Evolutionary conservation across 30 jellyfish, hydroid and myxozoan genomes (phyloP), one percentile per base, ranked within the genome.

Genomic region (Phacellophora camtschatica): DNA sequence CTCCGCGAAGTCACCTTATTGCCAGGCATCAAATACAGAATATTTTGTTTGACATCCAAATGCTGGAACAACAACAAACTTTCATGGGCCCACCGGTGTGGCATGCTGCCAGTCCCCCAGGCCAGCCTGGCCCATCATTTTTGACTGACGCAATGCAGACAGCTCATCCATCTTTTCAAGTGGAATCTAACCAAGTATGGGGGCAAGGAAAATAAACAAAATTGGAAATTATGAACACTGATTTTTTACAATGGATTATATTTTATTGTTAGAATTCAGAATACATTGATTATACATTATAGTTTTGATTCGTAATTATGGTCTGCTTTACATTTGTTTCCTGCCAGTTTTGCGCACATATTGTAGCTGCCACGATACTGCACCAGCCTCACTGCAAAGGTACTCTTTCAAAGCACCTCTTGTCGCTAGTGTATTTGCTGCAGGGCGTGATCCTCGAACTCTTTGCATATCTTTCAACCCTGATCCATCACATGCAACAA

Each of bases 21-120:
- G 64, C 80, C 28, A 56, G 66, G 27, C 46, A 75, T 41, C 54
- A 57, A 45, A 75, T 75, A 9, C 81, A 56, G 27, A 75, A 75
- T 59, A 11, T 75, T 5, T 43, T 75, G 9, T 56, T 75, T 20
- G 46, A 61, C 55, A 1, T 75, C 5, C 88, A 75, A 49, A 45
- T 72, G 74, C n/a, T n/a, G n/a, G n/a, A n/a, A n/a, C 55, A 72
- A 12, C 68, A 72, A 18, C 70, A 72, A 66, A 4, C 20, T 15
- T 66, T 24, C 30, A 41, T 41, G 55, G 13, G 55, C 55, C 55
- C 9, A 41, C 55, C 55, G 16, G 55, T 16, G 16, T 41, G 55
- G 55, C 9, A 41, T 41, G 13, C 81, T 29, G 12, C 34, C n/a
- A n/a, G n/a, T 66, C 73, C 73, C 5, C 30, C 6, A 11, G n/a